phyloP scores from a whole-genome alignment of 1,140 invertebrate species.

The Neodiprion virginianus region DNA sequence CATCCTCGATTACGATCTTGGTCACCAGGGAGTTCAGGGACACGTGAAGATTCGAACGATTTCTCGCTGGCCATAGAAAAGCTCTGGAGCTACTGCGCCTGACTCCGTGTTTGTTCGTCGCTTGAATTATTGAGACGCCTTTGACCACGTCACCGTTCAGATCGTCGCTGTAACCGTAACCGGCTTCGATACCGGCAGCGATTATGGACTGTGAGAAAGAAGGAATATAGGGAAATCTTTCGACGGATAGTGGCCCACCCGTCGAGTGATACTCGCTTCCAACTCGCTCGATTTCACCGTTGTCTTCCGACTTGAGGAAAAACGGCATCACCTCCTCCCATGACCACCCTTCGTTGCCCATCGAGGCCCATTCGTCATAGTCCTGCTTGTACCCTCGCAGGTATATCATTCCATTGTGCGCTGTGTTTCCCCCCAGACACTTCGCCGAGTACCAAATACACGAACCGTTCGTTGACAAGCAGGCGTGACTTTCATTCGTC shows the following conservation, averaged over 20 bases:
- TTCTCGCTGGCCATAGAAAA: constrained; percentile 68
- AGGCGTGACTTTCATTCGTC: constrained; percentile 82
- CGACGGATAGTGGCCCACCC: constrained; percentile 56
- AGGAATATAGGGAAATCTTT: constrained; percentile 60
- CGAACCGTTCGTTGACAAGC: constrained; percentile 73
- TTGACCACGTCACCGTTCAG: constrained; percentile 61
- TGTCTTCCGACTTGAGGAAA: constrained; percentile 64
- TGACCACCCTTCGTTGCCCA: constrained; percentile 88
- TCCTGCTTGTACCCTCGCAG: constrained; percentile 76
- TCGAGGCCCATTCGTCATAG: constrained; percentile 77
- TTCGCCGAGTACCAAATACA: constrained; percentile 86
- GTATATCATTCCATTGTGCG: constrained; percentile 84
- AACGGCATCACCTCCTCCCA: constrained; percentile 78
- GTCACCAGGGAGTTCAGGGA: constrained; percentile 72
- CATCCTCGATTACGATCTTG: constrained; percentile 66
- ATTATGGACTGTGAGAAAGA: constrained; percentile 62
- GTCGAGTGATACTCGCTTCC: constrained; percentile 48
- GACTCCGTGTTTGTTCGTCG: constrained; percentile 66
- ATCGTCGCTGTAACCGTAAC: constrained; percentile 64
- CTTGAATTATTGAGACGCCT: constrained; percentile 63
- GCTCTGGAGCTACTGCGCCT: constrained; percentile 72
- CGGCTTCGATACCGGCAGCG: constrained; percentile 63
- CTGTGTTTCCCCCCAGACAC: constrained; percentile 78
- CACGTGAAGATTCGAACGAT: constrained; percentile 75
- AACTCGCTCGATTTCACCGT: constrained; percentile 55